Evolutionary conservation across 2,797 vertebrate genomes (phyloP), one percentile per base, ranked within the genome.

Genomic region (Takifugu rubripes): DNA sequence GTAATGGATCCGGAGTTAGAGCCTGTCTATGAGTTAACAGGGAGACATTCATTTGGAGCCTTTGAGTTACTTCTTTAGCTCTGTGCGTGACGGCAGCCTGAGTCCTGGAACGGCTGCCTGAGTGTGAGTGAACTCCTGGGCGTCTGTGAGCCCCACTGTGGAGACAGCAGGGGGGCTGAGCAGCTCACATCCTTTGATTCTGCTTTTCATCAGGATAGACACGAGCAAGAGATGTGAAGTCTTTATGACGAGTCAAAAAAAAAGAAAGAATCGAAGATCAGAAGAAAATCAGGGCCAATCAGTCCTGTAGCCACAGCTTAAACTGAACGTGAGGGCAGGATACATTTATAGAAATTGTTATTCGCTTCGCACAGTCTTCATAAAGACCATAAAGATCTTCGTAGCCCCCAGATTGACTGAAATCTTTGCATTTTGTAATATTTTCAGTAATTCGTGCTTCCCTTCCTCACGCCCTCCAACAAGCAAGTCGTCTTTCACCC

Each of bases 181-280:
- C 62, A 63, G 72, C 68, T 64, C 69, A 15, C 64, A 68, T 72
- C 68, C 79, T 87, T 87, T 86, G 84, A 86, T 84, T 77, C 67
- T 54, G 64, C 83, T 86, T 89, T 89, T 87, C 78, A 85, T 86
- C 78, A 73, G 59, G 69, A 64, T 81, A 21, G 21, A 81, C 82
- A 73, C 81, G 65, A 79, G 75, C 61, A 82, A 77, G 69, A 75
- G 66, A 80, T 71, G 54, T 70, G 47, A 75, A 75, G 72, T 82
- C 68, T 80, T 56, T 65, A 49, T 82, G 76, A 66, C 71, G 73
- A 47, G 36, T 57, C 81, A 53, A 53, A 16, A 71, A 68, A 54
- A 70, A 56, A 53, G 11, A 63, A 82, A 81, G 84, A 68, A 79
- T 68, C 43, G 5, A 14, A n/a, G 42, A 15, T 44, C 42, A 44